phyloP scores from a whole-genome alignment of 2,113 vertebrate species.

The Salvelinus fontinalis region DNA sequence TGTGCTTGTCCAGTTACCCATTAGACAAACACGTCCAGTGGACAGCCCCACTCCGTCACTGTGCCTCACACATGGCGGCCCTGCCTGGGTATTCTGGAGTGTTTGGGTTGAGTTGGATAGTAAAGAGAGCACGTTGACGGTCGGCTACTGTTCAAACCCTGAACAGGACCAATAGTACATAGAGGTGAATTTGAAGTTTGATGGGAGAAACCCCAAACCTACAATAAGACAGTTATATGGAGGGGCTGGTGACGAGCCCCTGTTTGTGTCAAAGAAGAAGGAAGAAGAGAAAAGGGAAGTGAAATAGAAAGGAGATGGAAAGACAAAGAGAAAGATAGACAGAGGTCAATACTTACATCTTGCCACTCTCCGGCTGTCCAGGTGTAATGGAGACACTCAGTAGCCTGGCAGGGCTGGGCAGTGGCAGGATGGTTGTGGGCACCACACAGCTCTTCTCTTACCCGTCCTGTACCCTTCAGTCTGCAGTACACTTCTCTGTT shows the following conservation, averaged over 20 bases:
- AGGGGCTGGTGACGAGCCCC: no score
- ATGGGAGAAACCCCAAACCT: no score
- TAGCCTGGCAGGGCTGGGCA: conserved; percentile 67
- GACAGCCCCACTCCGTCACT: conserved; percentile 11
- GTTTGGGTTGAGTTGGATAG: background rate
- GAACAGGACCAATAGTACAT: background rate
- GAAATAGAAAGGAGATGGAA: background rate
- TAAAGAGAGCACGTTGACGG: background rate
- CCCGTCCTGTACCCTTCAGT: conserved; percentile 72
- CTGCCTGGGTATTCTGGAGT: background rate
- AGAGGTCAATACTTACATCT: conserved; percentile 79
- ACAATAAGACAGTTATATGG: no score
- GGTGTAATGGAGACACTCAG: conserved; percentile 70
- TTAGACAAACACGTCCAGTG: background rate
- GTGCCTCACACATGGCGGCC: no score
- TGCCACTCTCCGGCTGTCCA: conserved; percentile 81
- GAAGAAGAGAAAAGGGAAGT: background rate
- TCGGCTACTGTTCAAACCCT: background rate
- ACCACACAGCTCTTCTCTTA: conserved; percentile 74
- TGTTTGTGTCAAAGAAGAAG: background rate
- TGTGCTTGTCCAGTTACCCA: conserved; percentile 1
- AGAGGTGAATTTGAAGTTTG: no score
- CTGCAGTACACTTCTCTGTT: conserved; percentile 83
- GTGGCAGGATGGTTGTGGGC: conserved; percentile 46
- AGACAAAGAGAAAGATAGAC: conserved; percentile 54